Base-by-base conservation (phyloP, 2,888 invertebrate genomes). In the Heliconius aoede region DNA sequence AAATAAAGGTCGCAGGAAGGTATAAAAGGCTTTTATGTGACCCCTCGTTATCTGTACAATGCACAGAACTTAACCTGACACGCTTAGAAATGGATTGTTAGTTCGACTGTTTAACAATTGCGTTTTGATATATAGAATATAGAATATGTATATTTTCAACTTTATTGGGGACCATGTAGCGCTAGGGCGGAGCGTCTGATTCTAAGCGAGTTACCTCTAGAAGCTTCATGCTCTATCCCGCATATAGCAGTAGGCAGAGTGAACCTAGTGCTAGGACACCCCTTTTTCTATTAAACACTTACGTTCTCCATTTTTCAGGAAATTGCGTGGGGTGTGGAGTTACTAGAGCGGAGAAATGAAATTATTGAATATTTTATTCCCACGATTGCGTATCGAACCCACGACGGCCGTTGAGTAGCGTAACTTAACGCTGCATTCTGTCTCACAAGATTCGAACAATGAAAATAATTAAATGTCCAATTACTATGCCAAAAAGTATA, bases 1-100 rank as follows among this genome's bases (percentile, higher is more conserved):
- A 69, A 61, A 60, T 68, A 60, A 69, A 74, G 74, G 68, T 40
- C 30, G 18, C 24, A 67, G 30, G 24, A 69, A 61, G 24, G 51
- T 74, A 26, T 60, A 30, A 69, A 61, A 75, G 51, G 71, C 46
- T 62, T 71, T 74, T 64, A 62, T 75, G 71, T 26, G 71, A 75
- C 55, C 76, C 76, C 73, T 76, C 78, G 73, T 78, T 78, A 76
- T 61, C 72, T 61, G 15, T 28, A 62, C 61, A 78, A 68, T 72
- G 60, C 58, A 64, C 71, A 76, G 73, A 76, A 40, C 61, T 71
- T 46, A 65, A 64, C 40, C 32, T 58, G 76, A 78, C 76, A 73
- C 73, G 68, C 58, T 76, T 78, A 78, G 73, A 58, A 69, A 78
- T 76, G 78, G 69, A 64, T 74, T 51, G 69, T 28, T 61, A 72